Conservation (phyloP, 2,113 vertebrate species). For the Syrmaticus mikado region DNA sequence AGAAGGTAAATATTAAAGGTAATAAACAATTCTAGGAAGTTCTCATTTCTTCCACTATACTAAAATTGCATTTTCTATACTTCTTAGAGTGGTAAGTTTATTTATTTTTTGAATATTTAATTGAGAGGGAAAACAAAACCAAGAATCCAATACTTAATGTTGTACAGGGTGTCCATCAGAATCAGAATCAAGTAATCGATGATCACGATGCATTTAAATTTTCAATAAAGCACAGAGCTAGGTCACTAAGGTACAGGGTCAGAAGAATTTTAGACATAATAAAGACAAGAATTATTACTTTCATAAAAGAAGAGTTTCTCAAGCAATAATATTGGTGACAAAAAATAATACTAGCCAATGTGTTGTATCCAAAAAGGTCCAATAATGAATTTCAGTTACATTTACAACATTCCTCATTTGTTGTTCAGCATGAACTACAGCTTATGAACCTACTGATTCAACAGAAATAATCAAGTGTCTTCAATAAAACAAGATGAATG, state of each 20-base stretch:
- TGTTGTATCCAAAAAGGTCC: not conserved
- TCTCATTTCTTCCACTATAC: not conserved
- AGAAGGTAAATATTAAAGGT: not conserved
- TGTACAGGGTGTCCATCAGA: not conserved
- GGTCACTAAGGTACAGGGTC: slow-evolving; percentile 2
- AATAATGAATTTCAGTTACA: not conserved
- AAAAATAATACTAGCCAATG: slow-evolving; percentile 38
- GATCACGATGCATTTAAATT: not conserved
- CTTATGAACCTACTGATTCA: not conserved
- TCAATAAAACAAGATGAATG: not conserved
- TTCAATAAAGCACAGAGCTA: slow-evolving; percentile 15
- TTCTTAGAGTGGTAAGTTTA: not conserved
- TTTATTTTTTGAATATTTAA: slow-evolving; percentile 6
- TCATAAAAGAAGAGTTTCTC: slow-evolving; percentile 41
- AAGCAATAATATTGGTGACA: slow-evolving; percentile 31
- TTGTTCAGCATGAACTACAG: not conserved
- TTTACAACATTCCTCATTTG: not conserved
- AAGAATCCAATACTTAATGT: not conserved
- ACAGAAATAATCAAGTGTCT: not conserved
- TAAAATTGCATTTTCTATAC: not conserved
- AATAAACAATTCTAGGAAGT: not conserved
- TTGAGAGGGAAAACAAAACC: not conserved
- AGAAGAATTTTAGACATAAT: slow-evolving; percentile 8
- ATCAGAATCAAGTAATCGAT: not conserved
- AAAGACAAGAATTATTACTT: slow-evolving; percentile 45